Evolutionary conservation across 2,888 invertebrate genomes (phyloP).

Genomic region (Drosophila villosipedis): DNA sequence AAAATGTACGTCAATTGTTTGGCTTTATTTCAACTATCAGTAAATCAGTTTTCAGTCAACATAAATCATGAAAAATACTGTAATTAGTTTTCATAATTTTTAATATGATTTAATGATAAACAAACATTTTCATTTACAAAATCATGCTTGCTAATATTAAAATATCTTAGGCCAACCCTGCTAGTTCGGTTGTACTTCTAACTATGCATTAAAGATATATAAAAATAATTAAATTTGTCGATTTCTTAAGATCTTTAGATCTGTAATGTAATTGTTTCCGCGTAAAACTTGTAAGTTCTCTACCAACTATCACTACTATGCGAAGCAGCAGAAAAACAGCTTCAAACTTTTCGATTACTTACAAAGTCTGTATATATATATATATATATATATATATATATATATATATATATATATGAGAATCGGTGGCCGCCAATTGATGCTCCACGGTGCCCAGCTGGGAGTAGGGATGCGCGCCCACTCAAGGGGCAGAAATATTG

Average conservation of each 20-base stretch:
- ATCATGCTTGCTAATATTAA: background rate
- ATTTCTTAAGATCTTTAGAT: constrained; percentile 3
- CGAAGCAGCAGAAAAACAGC: constrained; percentile 21
- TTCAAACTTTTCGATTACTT: constrained; percentile 53
- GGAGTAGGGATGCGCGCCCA: constrained; percentile 26
- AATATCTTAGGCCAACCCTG: background rate
- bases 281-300: constrained; percentile 22
- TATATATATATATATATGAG: background rate
- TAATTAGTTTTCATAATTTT: too few relatives aligned
- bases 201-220: background rate
- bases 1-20: background rate
- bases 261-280: constrained; percentile 20
- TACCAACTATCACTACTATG: constrained; percentile 3
- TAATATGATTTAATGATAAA: background rate
- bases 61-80: background rate
- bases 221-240: constrained; percentile 1
- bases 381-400: background rate
- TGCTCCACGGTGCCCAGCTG: constrained; percentile 13
- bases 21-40: background rate
- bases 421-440: constrained; percentile 23
- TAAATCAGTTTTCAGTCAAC: background rate
- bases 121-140: background rate
- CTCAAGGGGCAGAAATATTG: background rate
- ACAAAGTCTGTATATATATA: constrained; percentile 19
- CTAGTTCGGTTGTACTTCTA: background rate